Percentiles rank a stretch among this genome's conserved stretches.
Conservation (phyloP, 2,888 invertebrate species). For the Pristionchus entomophagus region DNA sequence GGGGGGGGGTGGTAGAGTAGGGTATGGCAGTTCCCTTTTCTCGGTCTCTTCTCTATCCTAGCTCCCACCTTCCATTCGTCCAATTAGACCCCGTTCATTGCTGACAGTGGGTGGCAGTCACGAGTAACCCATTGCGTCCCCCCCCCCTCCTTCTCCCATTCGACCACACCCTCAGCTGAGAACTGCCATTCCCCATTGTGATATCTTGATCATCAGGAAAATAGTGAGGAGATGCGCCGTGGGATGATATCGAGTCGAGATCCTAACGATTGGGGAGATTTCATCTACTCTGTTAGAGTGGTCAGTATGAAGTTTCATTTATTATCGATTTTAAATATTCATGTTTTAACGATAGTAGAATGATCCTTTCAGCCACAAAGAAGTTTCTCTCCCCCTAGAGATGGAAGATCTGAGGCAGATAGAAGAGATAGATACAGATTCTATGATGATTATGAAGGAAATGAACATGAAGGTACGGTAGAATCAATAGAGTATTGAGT, state of each 20-base stretch:
- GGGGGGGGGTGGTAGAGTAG: too few species aligned
- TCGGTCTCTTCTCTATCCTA: too few species aligned
- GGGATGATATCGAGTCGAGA: neutral
- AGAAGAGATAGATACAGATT: neutral
- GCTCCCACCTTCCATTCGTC: neutral
- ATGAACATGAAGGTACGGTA: slow-evolving; percentile 11
- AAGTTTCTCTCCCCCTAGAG: neutral
- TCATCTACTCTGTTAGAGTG: neutral
- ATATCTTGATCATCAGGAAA: neutral
- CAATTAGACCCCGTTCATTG: slow-evolving; percentile 3
- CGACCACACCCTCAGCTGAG: neutral
- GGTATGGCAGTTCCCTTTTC: neutral
- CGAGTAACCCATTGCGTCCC: neutral
- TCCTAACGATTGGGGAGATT: neutral
- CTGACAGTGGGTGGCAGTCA: neutral
- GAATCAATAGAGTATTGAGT: neutral
- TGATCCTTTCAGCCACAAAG: neutral
- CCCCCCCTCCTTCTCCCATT: too few species aligned
- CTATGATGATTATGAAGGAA: slow-evolving; percentile 12
- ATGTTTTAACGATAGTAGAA: neutral
- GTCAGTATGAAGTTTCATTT: neutral
- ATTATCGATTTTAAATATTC: too few species aligned
- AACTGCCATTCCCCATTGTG: neutral
- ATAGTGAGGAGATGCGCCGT: slow-evolving; percentile 1
- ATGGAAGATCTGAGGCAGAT: neutral